Evolutionary conservation across 1,140 invertebrate genomes (phyloP), one percentile per base, ranked within the genome.

Genomic region (Mizuhopecten yessoensis): DNA sequence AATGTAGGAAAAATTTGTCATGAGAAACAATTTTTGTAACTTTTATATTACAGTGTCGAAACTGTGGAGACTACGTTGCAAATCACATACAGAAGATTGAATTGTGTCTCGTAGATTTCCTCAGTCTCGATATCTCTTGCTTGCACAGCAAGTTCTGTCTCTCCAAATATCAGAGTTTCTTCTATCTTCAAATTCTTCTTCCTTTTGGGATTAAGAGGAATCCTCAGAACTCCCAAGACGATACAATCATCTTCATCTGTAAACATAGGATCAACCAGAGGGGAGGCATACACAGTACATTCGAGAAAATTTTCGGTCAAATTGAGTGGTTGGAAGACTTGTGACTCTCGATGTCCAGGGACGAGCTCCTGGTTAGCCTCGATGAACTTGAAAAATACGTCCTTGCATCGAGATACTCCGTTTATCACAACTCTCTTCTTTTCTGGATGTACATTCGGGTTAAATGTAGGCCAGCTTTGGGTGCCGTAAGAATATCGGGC

Each of bases 401-500:
- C 89, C 34, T n/a, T 33, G 75, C 89, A 90, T 33, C 86, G 36
- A 9, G 33, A 5, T 20, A 87, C 42, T 34, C 57, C 57, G 7
- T 34, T 15, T 39, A 91, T 36, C 0, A 15, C 15, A 49, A 91
- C 87, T 34, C 86, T 75, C n/a, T 91, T 88, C 9, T 13, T 5
- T 33, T 88, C 23, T 9, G 15, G 87, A 90, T 92, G 57, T 33
- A 34, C 20, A 34, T 34, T 39, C n/a, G 49, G 34, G 17, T 86
- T 75, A 20, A 88, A 92, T 20, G 88, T 87, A 10, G 89, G 89
- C 91, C 91, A 92, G 17, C 89, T 90, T 34, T 92, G 91, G 34
- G 90, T 89, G 57, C 90, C 91, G n/a, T 92, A 91, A 5, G 91
- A 90, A 45, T 89, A 92, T 36, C 86, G 33, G n/a, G 75, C 88